Base-by-base conservation (phyloP, 1,140 invertebrate genomes). In the Whitmania pigra region DNA sequence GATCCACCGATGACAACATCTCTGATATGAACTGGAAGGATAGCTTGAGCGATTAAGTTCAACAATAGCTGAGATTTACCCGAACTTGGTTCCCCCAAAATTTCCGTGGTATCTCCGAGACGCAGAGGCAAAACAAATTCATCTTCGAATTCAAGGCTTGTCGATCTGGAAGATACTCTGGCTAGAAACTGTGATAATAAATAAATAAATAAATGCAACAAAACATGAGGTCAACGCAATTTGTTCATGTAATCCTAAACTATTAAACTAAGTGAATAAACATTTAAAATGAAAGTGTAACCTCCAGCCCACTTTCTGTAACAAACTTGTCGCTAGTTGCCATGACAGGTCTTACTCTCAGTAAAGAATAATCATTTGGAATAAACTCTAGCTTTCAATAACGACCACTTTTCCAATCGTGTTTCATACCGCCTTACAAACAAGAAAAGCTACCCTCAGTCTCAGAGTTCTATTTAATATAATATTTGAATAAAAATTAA, bases 101-200 rank as follows among this genome's bases (percentile, higher is more conserved):
- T 13, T 63, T 63, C 57, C 9, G 18, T n/a, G 18, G 29, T 63
- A 13, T 63, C 18, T 17, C 57, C 57, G 29, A 63, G 22, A 7
- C 29, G 22, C 22, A 25, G 57, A 31, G 29, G 22, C 2, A 63
- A 63, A 63, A 63, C 11, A n/a, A 63, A 63, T 63, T 18, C 22
- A 15, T 63, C 29, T 7, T 7, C 29, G 29, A 63, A 25, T 63
- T 63, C 57, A 22, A 63, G 57, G 11, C 29, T 0, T 25, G 22
- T 31, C 9, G 57, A 25, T n/a, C 57, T 63, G 29, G 22, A 49
- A 49, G 43, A 25, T 31, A 63, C 22, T 31, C 57, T 63, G 11
- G 57, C 57, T 25, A 63, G 15, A 63, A 63, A 22, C 57, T 63
- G 57, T 18, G 55, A n/a, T n/a, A n/a, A n/a, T n/a, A n/a, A n/a